Evolutionary conservation across 2,797 vertebrate genomes (phyloP), one percentile per base, ranked within the genome.

Genomic region (Sternotherus odoratus): DNA sequence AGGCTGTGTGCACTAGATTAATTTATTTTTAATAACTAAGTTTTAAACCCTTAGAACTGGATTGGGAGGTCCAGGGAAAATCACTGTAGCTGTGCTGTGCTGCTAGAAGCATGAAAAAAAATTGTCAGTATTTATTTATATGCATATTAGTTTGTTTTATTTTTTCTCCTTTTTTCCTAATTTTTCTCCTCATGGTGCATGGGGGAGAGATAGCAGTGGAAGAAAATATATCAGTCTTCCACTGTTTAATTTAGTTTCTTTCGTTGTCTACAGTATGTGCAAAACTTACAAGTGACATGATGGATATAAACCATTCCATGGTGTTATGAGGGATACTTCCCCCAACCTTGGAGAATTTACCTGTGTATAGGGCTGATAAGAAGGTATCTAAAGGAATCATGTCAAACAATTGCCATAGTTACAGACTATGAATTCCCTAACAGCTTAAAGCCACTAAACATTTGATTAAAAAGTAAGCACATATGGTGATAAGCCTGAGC

Each of bases 391-490:
- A 88, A 66, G 77, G 50, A 23, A 77, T 93, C 4, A 5, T 78
- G 26, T 53, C 36, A 23, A 48, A 46, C 60, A 87, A 87, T 82
- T 91, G 84, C 26, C 26, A 16, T n/a, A 83, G 63, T 57, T 85
- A 30, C 1, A 46, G 36, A 6, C 4, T 80, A 86, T 91, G 84
- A 92, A 89, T 93, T 75, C 77, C 63, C 63, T 23, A 86, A 39
- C 60, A 92, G 33, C 3, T 5, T 51, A 82, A 94, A 91, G 51
- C 13, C 74, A 89, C 39, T 30, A 69, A 78, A 49, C 15, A 12
- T 60, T 93, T 93, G 24, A 79, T n/a, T 91, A 87, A 92, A 89
- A 94, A 56, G n/a, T n/a, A 85, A 86, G 63, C 39, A 3, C 46
- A 33, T 60, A 17, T 56, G 57, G 74, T 87, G 89, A 83, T 46